A percentile compares a stretch with the other conserved stretches of the same genome.
Conservation (phyloP, 1,140 invertebrate genomes). For the Anthonomus grandis region DNA sequence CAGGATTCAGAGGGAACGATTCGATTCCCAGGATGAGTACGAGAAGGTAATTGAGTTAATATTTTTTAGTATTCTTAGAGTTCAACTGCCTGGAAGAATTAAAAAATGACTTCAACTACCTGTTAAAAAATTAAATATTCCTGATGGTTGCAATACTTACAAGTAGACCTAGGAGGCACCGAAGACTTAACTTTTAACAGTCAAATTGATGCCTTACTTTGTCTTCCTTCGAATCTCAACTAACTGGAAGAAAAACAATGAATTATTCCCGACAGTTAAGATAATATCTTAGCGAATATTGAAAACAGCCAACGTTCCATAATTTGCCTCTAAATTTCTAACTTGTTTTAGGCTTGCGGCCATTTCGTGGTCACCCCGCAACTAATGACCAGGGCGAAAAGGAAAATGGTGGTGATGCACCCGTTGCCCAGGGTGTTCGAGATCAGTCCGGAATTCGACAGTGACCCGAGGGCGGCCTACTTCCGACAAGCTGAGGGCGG, state of each 20-base stretch:
- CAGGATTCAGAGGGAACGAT: conserved; percentile 93
- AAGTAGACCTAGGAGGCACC: too few species aligned
- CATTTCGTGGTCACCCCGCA: conserved; percentile 89
- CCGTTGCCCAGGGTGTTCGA: conserved; percentile 93
- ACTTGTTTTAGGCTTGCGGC: conserved; percentile 68
- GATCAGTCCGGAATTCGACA: conserved; percentile 92
- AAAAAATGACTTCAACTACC: too few species aligned
- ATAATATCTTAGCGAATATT: too few species aligned
- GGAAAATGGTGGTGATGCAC: conserved; percentile 95
- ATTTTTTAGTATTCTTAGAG: not conserved
- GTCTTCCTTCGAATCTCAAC: too few species aligned
- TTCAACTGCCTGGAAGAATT: too few species aligned
- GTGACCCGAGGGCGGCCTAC: conserved; percentile 94
- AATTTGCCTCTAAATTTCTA: conserved; percentile 17
- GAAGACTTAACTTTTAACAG: too few species aligned
- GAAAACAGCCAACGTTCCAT: too few species aligned
- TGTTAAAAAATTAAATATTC: too few species aligned
- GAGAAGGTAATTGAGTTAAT: conserved; percentile 61
- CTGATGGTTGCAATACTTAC: too few species aligned
- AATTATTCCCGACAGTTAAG: too few species aligned
- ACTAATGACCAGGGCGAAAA: conserved; percentile 91
- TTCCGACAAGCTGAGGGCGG: conserved; percentile 98
- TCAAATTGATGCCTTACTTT: too few species aligned
- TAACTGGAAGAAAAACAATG: too few species aligned
- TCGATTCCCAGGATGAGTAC: conserved; percentile 81